Evolutionary conservation across 2,797 vertebrate species (phyloP).

Genomic region (Decapterus maruadsi): DNA sequence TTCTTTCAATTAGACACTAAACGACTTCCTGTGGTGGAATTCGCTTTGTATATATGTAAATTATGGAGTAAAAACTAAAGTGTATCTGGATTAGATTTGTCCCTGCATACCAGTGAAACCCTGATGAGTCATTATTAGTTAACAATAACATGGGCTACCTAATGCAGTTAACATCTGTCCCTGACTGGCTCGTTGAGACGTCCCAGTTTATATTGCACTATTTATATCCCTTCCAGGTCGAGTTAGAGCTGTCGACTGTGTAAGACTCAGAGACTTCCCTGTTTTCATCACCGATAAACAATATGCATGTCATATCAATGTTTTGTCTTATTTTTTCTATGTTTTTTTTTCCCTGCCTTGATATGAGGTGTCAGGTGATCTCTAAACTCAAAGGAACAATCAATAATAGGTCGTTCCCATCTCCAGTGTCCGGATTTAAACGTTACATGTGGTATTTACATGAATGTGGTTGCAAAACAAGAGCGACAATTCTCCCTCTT

Average conservation of each 20-base stretch:
- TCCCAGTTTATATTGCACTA: conserved; percentile 80
- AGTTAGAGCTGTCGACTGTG: conserved; percentile 56
- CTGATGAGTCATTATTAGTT: conserved; percentile 25
- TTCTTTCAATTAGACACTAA: conserved; percentile 14
- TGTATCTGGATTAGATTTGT: conserved; percentile 24
- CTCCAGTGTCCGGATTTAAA: conserved; percentile 26
- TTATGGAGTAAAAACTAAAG: not conserved
- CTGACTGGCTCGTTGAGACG: conserved; percentile 44
- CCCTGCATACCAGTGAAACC: conserved; percentile 17
- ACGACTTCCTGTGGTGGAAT: not conserved
- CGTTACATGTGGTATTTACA: conserved; percentile 49
- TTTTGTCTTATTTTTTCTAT: conserved; percentile 18
- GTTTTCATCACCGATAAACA: conserved; percentile 38
- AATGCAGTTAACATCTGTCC: conserved; percentile 39
- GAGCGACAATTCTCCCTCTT: not conserved
- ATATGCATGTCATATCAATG: conserved; percentile 50
- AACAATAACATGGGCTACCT: conserved; percentile 28
- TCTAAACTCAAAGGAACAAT: conserved; percentile 14
- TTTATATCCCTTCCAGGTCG: conserved; percentile 72
- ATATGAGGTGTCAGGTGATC: not conserved
- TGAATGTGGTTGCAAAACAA: conserved; percentile 3
- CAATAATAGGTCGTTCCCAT: conserved; percentile 13
- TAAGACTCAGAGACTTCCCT: conserved; percentile 40
- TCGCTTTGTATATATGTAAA: conserved; percentile 46
- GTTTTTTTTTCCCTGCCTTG: not conserved